Conservation (phyloP, 2,113 vertebrate genomes). For the Emydura subglobosa region DNA sequence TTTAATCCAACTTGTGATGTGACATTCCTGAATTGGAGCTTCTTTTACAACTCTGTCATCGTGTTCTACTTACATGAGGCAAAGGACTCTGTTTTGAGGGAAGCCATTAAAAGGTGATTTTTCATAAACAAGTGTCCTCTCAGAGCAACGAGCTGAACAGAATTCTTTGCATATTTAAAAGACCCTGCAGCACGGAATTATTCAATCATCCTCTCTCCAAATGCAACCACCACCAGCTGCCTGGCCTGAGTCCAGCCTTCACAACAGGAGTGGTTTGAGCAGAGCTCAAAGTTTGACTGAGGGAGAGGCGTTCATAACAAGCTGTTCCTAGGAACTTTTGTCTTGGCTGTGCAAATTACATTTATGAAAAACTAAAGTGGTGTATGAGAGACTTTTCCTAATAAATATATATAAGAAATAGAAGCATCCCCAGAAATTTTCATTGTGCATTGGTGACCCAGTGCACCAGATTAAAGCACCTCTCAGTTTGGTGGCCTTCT, state of each 20-base stretch:
- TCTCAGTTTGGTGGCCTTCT: not conserved
- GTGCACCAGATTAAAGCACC: not conserved
- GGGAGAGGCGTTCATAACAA: not conserved
- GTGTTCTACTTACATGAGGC: not conserved
- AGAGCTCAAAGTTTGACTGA: fast-evolving
- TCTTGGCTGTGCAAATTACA: not conserved
- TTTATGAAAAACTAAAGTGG: not conserved
- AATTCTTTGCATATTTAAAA: not conserved
- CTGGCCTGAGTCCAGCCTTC: not conserved
- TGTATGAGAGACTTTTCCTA: not conserved
- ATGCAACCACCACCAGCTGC: not conserved
- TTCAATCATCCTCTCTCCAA: not conserved
- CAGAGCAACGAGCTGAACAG: not conserved
- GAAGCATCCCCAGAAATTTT: not conserved
- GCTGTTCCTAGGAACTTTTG: not conserved
- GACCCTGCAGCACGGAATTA: not conserved
- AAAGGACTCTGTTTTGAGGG: not conserved
- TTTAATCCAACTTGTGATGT: not conserved
- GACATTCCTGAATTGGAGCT: not conserved
- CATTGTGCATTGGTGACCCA: not conserved
- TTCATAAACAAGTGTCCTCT: not conserved
- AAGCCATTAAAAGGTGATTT: not conserved
- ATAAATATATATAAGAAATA: not conserved
- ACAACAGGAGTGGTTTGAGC: not conserved
- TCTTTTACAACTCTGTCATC: not conserved